A percentile compares a stretch with the other conserved stretches of the same genome.
Evolutionary conservation across 1,140 invertebrate species (phyloP).

Genomic region (Metaphire vulgaris): DNA sequence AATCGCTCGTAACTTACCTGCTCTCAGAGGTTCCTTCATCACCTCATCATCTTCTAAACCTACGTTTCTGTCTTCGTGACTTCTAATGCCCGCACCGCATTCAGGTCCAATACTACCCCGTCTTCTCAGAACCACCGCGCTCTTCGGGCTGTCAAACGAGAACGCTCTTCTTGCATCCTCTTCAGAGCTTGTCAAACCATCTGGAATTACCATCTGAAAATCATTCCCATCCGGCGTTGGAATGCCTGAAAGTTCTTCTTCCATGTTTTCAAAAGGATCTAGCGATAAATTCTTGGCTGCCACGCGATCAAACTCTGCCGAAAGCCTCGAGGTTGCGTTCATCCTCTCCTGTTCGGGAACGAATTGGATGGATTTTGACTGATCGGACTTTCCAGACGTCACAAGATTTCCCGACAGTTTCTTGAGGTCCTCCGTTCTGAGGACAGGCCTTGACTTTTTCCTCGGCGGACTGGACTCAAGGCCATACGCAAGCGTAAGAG

Average conservation of each 20-base stretch:
- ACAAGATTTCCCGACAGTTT: background rate
- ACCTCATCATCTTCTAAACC: too few relatives aligned
- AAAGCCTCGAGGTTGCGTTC: too few relatives aligned
- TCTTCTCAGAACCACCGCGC: too few relatives aligned
- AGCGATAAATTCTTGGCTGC: background rate
- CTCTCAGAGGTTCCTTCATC: too few relatives aligned
- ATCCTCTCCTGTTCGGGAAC: background rate
- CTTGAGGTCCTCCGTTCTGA: background rate
- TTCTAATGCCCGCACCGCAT: too few relatives aligned
- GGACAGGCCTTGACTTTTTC: background rate
- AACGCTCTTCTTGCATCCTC: background rate
- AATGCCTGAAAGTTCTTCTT: conserved; percentile 13
- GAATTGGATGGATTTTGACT: background rate
- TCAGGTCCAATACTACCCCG: too few relatives aligned
- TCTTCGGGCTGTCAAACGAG: too few relatives aligned
- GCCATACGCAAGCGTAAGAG: background rate
- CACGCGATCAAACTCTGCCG: too few relatives aligned
- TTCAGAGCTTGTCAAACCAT: background rate
- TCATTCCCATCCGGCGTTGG: conserved; percentile 5
- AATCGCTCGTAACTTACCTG: too few relatives aligned
- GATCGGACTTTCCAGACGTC: background rate
- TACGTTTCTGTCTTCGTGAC: too few relatives aligned
- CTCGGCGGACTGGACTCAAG: background rate
- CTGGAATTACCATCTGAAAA: conserved; percentile 5
- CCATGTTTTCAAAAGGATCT: conserved; percentile 5